Evolutionary conservation across 2,888 invertebrate genomes (phyloP).

Genomic region (Sipha maydis): DNA sequence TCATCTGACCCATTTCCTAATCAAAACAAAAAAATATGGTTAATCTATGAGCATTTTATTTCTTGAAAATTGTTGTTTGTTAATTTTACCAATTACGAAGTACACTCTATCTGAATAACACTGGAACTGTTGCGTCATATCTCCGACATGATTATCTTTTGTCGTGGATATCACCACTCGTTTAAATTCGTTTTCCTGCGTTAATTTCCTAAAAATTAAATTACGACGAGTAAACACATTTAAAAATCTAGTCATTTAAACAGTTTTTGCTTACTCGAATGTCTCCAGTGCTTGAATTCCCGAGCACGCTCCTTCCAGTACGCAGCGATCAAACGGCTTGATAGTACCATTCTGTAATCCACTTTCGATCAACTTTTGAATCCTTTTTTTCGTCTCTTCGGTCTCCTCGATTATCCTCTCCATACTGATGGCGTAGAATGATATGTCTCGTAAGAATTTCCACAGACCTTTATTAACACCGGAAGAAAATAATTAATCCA

Average conservation of each 20-base stretch:
- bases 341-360: constrained; percentile 2
- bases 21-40: no score
- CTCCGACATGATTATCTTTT: background rate
- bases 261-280: background rate
- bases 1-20: constrained; percentile 27
- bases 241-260: background rate
- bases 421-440: constrained; percentile 36
- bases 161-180: constrained; percentile 23
- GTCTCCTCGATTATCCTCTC: background rate
- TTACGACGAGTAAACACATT: background rate
- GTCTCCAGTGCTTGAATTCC: constrained; percentile 8
- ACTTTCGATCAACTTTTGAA: background rate
- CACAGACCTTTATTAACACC: constrained; percentile 32
- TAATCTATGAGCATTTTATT: no score
- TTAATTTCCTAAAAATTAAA: background rate
- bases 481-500: background rate
- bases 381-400: background rate
- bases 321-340: constrained; percentile 12
- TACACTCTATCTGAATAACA: constrained; percentile 16
- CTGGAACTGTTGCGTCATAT: background rate
- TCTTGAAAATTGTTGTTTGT: background rate
- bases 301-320: constrained; percentile 6
- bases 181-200: constrained; percentile 7
- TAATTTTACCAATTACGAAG: constrained; percentile 20
- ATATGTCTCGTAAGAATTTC: background rate